Evolutionary conservation across 2,113 vertebrate genomes (phyloP).

Genomic region (Hippocampus barbouri): DNA sequence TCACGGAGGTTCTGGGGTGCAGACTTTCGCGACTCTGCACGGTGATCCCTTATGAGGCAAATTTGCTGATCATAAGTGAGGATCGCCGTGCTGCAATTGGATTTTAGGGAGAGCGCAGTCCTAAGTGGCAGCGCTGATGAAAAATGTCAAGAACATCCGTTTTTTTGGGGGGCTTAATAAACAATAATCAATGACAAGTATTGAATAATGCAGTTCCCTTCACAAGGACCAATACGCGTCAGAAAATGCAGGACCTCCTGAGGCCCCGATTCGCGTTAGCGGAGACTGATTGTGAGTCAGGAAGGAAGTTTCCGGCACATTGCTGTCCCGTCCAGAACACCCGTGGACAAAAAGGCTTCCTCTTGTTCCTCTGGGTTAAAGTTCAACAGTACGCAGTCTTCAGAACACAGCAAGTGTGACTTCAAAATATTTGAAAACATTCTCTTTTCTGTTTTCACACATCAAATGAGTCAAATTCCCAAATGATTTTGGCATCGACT

Average conservation of each 20-base stretch:
- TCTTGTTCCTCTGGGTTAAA: slow-evolving; percentile 60
- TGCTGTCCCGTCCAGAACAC: slow-evolving; percentile 44
- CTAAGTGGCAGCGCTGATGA: too few species aligned
- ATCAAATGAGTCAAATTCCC: background rate
- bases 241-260: slow-evolving; percentile 20
- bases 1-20: too few species aligned
- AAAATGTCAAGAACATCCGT: too few species aligned
- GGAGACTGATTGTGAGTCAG: slow-evolving; percentile 32
- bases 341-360: slow-evolving; percentile 54
- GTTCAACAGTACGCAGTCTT: slow-evolving; percentile 50
- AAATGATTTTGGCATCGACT: background rate
- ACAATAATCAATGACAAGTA: too few species aligned
- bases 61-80: too few species aligned
- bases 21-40: too few species aligned
- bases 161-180: background rate
- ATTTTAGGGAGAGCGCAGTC: too few species aligned
- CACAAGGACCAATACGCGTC: background rate
- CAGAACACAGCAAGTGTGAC: slow-evolving; percentile 35
- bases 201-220: too few species aligned
- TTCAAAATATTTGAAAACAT: background rate
- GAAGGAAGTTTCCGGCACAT: slow-evolving; percentile 55
- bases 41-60: too few species aligned
- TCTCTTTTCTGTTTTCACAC: too few species aligned
- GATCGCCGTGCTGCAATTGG: too few species aligned
- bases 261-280: slow-evolving; percentile 45